phyloP scores from a whole-genome alignment of 2,797 vertebrate genomes.

The Cygnus olor region DNA sequence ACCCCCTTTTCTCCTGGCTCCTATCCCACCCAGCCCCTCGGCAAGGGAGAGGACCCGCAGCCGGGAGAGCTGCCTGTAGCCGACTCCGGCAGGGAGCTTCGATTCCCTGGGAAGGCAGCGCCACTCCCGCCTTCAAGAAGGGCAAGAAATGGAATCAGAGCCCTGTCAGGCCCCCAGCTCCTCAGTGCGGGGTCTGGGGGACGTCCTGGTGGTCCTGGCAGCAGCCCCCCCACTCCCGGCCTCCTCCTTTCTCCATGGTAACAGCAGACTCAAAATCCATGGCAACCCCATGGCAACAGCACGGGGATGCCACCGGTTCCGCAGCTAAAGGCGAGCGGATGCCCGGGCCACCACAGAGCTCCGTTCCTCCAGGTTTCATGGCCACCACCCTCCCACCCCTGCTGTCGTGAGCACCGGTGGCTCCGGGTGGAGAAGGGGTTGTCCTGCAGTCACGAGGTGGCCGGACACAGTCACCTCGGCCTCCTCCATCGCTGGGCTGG shows the following conservation, averaged over 20 bases:
- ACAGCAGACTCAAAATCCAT: background rate
- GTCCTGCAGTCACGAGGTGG: background rate
- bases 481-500: background rate
- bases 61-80: background rate
- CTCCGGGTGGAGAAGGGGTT: background rate
- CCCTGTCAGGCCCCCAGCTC: background rate
- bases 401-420: background rate
- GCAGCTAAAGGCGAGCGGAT: background rate
- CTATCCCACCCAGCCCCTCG: background rate
- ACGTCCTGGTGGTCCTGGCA: background rate
- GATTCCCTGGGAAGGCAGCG: background rate
- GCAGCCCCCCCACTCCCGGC: background rate
- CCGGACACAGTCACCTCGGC: background rate
- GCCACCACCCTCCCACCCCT: background rate
- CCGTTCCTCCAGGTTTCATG: background rate
- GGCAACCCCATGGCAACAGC: constrained; percentile 47
- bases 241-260: background rate
- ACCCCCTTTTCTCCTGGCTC: background rate
- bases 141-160: background rate
- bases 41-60: background rate
- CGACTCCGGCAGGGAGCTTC: background rate
- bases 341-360: background rate
- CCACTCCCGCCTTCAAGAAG: background rate
- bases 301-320: background rate
- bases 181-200: background rate